Base-by-base conservation (phyloP, 2,888 invertebrate species). In the Glaucopsyche alexis region DNA sequence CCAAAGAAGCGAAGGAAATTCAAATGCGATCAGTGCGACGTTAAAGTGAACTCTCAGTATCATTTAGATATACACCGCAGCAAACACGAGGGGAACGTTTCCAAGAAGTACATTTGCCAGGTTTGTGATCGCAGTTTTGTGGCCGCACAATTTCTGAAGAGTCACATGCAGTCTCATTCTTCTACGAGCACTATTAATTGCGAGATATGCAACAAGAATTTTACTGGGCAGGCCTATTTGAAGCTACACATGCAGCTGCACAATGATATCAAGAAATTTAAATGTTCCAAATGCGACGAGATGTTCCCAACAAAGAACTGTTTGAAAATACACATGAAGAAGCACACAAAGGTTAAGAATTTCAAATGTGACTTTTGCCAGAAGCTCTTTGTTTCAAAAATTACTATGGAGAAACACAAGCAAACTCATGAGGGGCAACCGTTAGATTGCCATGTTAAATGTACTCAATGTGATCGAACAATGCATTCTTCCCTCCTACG, bases 261-360 rank as follows among this genome's bases (percentile, higher is more conserved):
- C 73, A 93, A 91, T 2, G 93, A 93, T 75, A 88, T 92, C 13
- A 93, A 91, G 76, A 93, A 93, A 77, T 93, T 93, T 67, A 93
- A 92, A 76, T 93, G 93, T 81, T 86, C 88, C 0, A 93, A 93
- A 75, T 93, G 93, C 19, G 93, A 93, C 52, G 91, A 93, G 73
- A 91, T 91, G 90, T 86, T 93, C 52, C 93, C 91, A 0, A 93
- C 93, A 0, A 93, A 93, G 78, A 93, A 91, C 77, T 93, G 93
- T 76, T 79, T 93, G 42, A 93, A 93, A 82, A 84, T 87, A 4
- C 93, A 93, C 78, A 92, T 93, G 93, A 93, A 93, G 73, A 93
- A 93, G 75, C 93, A 93, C 75, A 89, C 92, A 0, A 93, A 93
- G 79, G 91, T 92, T 0, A 93, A 93, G 85, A 93, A 93, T 77